phyloP scores from a whole-genome alignment of 2,113 vertebrate genomes.

The Salvelinus sp. region DNA sequence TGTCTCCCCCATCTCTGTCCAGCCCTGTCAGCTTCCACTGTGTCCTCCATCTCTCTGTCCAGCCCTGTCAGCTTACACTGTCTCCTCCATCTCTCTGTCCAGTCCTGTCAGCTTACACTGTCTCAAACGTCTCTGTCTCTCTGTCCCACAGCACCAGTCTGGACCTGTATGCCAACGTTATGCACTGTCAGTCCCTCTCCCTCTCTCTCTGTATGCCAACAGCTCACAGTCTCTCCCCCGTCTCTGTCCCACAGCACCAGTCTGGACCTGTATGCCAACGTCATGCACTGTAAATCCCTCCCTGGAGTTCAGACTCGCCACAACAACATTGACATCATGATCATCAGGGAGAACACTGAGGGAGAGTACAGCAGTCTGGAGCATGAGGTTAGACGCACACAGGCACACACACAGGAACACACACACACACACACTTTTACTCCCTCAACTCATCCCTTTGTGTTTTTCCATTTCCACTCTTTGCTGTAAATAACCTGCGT shows the following conservation, averaged over 20 bases:
- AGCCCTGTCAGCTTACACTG: no score
- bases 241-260: slow-evolving; percentile 28
- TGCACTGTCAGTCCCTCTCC: no score
- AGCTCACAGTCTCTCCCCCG: no score
- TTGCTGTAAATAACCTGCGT: no score
- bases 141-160: no score
- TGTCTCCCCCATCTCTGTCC: no score
- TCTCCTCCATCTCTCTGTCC: no score
- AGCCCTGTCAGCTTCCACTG: no score
- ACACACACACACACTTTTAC: not conserved
- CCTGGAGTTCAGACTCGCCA: slow-evolving; percentile 90
- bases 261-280: slow-evolving; percentile 89
- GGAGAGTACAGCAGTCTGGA: slow-evolving; percentile 94
- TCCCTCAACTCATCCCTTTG: not conserved
- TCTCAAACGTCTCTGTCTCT: not conserved
- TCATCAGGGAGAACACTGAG: slow-evolving; percentile 92
- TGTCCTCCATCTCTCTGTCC: no score
- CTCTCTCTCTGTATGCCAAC: not conserved
- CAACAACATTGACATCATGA: slow-evolving; percentile 88
- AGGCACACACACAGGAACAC: not conserved
- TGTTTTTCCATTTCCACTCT: no score
- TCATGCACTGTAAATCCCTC: slow-evolving; percentile 93
- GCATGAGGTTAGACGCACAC: slow-evolving; percentile 80
- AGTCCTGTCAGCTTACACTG: no score
- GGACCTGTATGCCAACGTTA: no score